Evolutionary conservation across 2,113 vertebrate species (phyloP), one percentile per base, ranked within the genome.

Genomic region (Etia nguti): DNA sequence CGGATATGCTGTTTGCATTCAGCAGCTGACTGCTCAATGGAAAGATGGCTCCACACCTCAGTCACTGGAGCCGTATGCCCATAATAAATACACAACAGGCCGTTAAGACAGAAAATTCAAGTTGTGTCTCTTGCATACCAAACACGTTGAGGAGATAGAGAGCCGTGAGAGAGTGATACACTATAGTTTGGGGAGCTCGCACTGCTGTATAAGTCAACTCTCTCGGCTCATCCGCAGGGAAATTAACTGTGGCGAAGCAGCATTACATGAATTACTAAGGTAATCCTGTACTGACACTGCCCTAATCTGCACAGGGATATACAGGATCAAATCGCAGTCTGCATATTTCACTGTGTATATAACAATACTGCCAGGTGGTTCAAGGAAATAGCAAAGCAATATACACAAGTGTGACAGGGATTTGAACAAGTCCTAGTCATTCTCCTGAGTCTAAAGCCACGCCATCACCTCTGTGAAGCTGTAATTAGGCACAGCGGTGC

Each of bases 241-340:
- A 96, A 94, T 94, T 92, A 96, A 92, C 89, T 85, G 89, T 83
- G 88, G 90, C 80, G 79, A 92, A 90, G 83, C 89, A 56, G 92
- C 89, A 92, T 95, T 93, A 93, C 88, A 93, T 93, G 92, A 94
- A 95, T 95, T 94, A 93, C 90, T 80, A 73, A 86, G 56, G 92
- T 95, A 95, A 95, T 94, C 94, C 92, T 92, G 91, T 83, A 82
- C 91, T 93, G 92, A 94, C 88, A 92, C 87, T 90, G 82, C 79
- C 86, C 93, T 93, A 92, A 94, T 95, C 92, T 94, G 89, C 79
- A 83, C 85, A 81, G 92, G 92, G 90, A 95, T 88, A 88, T 92
- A 88, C 12, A 48, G 91, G 88, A 94, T 95, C 87, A 94, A 92
- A 94, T 88, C 60, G 11, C 80, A 90, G 92, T 16, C 83, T 85